phyloP scores from a whole-genome alignment of 2,797 vertebrate species.

The Pteronotus mesoamericanus region DNA sequence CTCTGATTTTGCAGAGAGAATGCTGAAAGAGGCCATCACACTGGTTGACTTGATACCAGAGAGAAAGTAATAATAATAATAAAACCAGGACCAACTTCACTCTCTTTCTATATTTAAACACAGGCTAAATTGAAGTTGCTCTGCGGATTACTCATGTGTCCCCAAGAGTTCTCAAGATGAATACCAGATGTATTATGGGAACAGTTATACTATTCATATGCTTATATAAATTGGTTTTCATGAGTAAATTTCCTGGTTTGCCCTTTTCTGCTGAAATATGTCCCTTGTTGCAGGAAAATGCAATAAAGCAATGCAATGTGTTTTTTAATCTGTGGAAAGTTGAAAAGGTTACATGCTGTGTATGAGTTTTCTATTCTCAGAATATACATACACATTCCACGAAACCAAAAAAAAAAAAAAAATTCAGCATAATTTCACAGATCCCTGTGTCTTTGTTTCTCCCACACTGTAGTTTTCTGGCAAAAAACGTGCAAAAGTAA shows the following conservation, averaged over 20 bases:
- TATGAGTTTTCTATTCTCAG: constrained; percentile 46
- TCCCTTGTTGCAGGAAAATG: constrained; percentile 59
- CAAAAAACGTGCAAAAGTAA: constrained; percentile 47
- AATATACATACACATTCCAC: constrained; percentile 33
- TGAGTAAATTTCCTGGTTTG: constrained; percentile 66
- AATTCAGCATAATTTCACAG: constrained; percentile 14
- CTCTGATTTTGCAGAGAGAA: constrained; percentile 78
- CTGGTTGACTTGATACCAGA: constrained; percentile 62
- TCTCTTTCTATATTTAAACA: constrained; percentile 61
- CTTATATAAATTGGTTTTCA: constrained; percentile 73
- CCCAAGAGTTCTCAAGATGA: constrained; percentile 64
- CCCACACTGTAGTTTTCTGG: background rate
- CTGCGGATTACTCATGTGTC: constrained; percentile 62
- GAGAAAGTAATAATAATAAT: constrained; percentile 46
- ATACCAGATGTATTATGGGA: constrained; percentile 10
- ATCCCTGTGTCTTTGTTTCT: constrained; percentile 32
- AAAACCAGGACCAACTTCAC: background rate
- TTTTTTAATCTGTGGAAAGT: constrained; percentile 65
- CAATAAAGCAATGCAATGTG: constrained; percentile 60
- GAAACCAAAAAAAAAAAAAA: constrained; percentile 26
- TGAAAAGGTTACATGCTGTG: constrained; percentile 64
- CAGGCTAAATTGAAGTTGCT: background rate
- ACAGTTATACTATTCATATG: constrained; percentile 41
- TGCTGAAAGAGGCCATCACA: constrained; percentile 76
- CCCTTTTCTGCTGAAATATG: constrained; percentile 65